Conservation (phyloP, 2,113 vertebrate genomes). For the Pachyramphus minor region DNA sequence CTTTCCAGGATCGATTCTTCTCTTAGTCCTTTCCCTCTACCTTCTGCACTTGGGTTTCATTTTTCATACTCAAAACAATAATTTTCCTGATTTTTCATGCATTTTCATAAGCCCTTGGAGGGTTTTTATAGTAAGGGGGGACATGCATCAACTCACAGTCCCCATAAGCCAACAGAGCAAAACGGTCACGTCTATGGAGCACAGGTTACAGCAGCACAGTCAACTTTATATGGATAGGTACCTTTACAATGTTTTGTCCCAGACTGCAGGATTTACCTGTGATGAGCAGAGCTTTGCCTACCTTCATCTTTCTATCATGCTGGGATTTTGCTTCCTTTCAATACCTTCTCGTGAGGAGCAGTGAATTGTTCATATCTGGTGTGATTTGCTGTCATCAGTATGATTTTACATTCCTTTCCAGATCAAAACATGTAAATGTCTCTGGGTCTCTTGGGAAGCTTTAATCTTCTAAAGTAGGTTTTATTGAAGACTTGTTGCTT, state of each 20-base stretch:
- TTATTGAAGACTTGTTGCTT: constrained; percentile 14
- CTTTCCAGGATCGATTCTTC: background rate
- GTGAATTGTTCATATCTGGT: background rate
- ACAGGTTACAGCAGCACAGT: background rate
- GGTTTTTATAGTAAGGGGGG: background rate
- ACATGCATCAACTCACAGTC: background rate
- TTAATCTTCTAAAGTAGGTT: constrained; percentile 51
- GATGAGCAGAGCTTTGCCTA: background rate
- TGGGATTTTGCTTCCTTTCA: background rate
- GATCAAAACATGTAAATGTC: constrained; percentile 51
- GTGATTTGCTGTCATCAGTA: background rate
- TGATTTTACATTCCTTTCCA: background rate
- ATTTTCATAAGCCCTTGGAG: background rate
- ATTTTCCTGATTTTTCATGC: background rate
- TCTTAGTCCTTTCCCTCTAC: background rate
- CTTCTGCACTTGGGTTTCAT: background rate
- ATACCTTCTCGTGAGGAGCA: background rate
- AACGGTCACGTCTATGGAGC: background rate
- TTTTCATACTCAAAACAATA: background rate
- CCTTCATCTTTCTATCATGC: background rate
- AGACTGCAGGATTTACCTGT: background rate
- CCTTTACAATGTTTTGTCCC: background rate
- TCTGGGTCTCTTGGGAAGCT: constrained; percentile 22
- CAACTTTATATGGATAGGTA: background rate
- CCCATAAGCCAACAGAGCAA: fast-evolving